These are phyloP conservation scores for Rhynchonema sp. DNA, from an alignment of 2,888 invertebrate species.

Conservation along the genomic window DNA sequence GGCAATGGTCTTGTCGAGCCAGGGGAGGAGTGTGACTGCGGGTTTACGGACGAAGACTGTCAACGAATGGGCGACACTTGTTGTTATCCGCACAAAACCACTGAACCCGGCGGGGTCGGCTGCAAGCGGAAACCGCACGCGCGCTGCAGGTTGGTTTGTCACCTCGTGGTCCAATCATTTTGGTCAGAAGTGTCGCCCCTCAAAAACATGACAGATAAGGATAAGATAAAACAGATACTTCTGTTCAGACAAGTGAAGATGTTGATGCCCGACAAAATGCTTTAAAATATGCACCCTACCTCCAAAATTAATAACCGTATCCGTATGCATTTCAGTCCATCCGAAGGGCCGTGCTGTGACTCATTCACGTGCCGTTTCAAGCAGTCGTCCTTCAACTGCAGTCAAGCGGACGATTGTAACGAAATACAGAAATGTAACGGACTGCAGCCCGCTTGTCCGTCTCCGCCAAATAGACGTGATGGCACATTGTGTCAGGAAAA, in stretches of 20 bases:
- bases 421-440: not conserved
- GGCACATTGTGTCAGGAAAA: constrained; percentile 89
- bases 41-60: constrained; percentile 62
- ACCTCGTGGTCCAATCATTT: no score
- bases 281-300: no score
- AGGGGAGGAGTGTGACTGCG: constrained; percentile 96
- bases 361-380: constrained; percentile 55
- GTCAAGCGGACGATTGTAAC: constrained; percentile 80
- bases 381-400: constrained; percentile 53
- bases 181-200: no score
- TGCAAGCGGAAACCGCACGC: not conserved
- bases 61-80: constrained; percentile 42
- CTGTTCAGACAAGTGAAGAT: no score
- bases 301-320: no score
- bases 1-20: constrained; percentile 96
- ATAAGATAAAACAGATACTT: no score
- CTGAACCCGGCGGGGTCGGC: constrained; percentile 2
- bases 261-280: no score
- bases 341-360: constrained; percentile 89
- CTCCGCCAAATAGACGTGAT: constrained; percentile 58
- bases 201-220: no score
- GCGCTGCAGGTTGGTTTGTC: constrained; percentile 45
- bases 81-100: constrained; percentile 51
- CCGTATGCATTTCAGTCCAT: constrained; percentile 55
- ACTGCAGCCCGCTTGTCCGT: constrained; percentile 46